These are phyloP conservation scores for Drosophila bifasciata DNA, from an alignment of 1,140 invertebrate genomes.

Conservation along the genomic window DNA sequence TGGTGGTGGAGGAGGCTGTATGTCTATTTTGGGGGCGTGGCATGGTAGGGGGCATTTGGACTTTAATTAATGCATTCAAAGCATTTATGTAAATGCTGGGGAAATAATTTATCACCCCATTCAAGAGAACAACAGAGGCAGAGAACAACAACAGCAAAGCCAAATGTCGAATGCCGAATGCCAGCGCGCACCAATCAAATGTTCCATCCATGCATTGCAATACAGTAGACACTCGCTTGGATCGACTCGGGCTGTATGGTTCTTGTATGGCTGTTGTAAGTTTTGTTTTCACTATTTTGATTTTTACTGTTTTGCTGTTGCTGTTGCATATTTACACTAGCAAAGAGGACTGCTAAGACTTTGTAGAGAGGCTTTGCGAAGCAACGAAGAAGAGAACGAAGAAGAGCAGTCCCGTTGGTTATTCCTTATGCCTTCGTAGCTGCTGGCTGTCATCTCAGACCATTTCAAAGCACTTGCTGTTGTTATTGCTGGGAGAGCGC, in stretches of 20 bases:
- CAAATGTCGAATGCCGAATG: slow-evolving; percentile 6
- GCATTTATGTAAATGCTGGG: slow-evolving; percentile 83
- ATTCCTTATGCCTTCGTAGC: too few relatives aligned
- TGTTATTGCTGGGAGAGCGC: too few relatives aligned
- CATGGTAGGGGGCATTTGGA: slow-evolving; percentile 57
- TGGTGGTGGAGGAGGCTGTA: slow-evolving; percentile 12
- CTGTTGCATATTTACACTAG: too few relatives aligned
- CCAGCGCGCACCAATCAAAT: slow-evolving; percentile 59
- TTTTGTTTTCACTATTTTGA: too few relatives aligned
- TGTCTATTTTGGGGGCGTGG: slow-evolving; percentile 19
- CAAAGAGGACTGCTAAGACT: too few relatives aligned
- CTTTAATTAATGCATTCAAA: slow-evolving; percentile 83
- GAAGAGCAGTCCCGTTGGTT: too few relatives aligned
- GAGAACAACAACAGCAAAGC: slow-evolving; percentile 41
- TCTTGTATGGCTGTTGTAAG: neutral
- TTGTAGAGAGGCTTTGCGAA: too few relatives aligned
- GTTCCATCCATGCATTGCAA: slow-evolving; percentile 72
- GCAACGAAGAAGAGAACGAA: too few relatives aligned
- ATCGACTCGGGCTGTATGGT: neutral
- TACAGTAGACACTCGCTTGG: slow-evolving; percentile 26
- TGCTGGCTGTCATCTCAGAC: too few relatives aligned
- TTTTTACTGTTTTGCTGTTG: neutral
- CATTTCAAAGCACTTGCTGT: too few relatives aligned
- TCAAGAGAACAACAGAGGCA: slow-evolving; percentile 67
- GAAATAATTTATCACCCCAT: slow-evolving; percentile 83